Conservation (phyloP, 2,797 vertebrate species). For the Megaceryle alcyon region DNA sequence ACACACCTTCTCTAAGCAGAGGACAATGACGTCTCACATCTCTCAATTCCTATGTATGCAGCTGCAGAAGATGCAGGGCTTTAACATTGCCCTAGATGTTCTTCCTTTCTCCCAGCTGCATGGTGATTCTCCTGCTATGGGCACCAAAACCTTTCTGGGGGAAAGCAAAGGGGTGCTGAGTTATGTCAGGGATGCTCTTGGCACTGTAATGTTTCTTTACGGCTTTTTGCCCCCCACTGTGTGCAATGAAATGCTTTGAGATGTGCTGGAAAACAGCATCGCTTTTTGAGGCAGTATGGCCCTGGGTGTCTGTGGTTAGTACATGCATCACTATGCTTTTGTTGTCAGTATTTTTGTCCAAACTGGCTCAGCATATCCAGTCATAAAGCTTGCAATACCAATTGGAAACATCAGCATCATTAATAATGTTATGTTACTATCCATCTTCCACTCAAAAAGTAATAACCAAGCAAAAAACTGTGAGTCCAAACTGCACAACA, state of each 20-base stretch:
- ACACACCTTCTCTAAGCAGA: fast-evolving
- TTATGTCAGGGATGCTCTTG: not conserved
- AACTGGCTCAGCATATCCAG: not conserved
- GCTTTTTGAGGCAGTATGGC: not conserved
- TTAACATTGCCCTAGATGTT: not conserved
- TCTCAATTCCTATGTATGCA: not conserved
- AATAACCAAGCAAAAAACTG: not conserved
- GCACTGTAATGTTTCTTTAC: not conserved
- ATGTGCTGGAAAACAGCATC: not conserved
- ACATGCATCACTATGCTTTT: not conserved
- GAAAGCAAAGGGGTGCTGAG: not conserved
- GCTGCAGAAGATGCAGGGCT: not conserved
- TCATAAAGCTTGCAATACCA: not conserved
- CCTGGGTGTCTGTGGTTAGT: not conserved
- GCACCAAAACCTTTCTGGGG: not conserved
- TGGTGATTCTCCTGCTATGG: not conserved
- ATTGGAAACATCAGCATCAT: not conserved
- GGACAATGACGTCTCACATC: not conserved
- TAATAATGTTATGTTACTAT: not conserved
- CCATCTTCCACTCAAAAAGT: not conserved
- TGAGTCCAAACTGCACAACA: not conserved
- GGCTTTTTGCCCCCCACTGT: not conserved
- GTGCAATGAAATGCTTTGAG: not conserved
- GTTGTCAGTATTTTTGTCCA: not conserved
- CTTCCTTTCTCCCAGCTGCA: not conserved